Conservation (phyloP, 2,888 invertebrate genomes). For the Neoscelio sp. region DNA sequence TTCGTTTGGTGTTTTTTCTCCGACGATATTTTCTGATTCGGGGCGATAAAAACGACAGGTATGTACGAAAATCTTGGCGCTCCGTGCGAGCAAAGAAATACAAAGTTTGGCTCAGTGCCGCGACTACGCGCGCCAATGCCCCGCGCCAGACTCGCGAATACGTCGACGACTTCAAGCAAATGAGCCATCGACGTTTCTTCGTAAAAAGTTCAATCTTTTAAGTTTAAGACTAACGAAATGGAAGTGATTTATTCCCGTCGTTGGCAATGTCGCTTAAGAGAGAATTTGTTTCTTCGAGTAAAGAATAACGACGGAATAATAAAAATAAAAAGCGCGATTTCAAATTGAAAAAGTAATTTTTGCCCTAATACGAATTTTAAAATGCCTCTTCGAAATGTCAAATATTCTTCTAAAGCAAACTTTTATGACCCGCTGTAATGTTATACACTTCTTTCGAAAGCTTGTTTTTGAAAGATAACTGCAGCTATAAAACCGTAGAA, state of each 20-base stretch:
- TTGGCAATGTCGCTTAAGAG: no score
- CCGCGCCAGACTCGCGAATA: background rate
- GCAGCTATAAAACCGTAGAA: conserved; percentile 36
- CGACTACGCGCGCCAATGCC: conserved; percentile 19
- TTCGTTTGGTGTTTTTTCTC: conserved; percentile 44
- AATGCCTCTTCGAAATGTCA: no score
- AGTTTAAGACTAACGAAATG: background rate
- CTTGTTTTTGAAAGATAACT: no score
- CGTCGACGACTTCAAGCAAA: conserved; percentile 30
- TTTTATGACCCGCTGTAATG: conserved; percentile 9
- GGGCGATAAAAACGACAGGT: conserved; percentile 55
- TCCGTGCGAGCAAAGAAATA: conserved; percentile 36
- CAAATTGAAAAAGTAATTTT: no score
- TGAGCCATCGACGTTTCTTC: conserved; percentile 15
- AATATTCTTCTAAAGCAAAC: no score
- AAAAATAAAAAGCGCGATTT: no score
- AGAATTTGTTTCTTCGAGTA: no score
- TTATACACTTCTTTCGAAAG: no score
- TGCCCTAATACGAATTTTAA: no score
- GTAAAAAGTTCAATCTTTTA: conserved; percentile 1
- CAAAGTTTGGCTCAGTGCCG: conserved; percentile 51
- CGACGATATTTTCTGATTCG: conserved; percentile 50
- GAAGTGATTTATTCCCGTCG: background rate
- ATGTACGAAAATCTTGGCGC: conserved; percentile 57
- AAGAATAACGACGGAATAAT: no score